Evolutionary conservation across 2,797 vertebrate species (phyloP).

Genomic region (Phoebastria nigripes): DNA sequence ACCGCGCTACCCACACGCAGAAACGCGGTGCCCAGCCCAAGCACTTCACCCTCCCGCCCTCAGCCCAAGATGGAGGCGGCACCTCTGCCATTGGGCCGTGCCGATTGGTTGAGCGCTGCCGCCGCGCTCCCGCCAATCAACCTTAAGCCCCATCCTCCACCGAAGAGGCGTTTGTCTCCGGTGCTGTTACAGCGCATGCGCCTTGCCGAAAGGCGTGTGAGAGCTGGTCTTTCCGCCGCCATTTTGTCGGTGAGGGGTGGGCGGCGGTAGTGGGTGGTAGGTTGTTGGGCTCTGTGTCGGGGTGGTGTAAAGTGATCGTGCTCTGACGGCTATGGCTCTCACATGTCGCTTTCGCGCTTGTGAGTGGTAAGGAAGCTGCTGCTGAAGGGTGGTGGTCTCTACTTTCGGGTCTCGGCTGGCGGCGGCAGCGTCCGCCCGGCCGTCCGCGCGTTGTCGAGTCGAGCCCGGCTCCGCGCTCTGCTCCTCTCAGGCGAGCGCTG

Average conservation of each 20-base stretch:
- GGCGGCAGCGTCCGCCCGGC: accelerated
- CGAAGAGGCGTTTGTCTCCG: accelerated
- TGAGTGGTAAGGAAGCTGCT: not conserved
- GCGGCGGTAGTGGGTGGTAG: accelerated
- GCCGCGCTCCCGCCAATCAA: not conserved
- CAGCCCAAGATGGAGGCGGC: not conserved
- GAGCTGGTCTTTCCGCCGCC: accelerated
- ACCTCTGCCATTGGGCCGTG: accelerated
- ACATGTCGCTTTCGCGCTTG: accelerated
- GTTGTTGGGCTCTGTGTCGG: accelerated
- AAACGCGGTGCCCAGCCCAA: accelerated
- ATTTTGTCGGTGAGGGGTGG: not conserved
- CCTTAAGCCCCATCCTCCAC: accelerated
- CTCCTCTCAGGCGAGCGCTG: not conserved
- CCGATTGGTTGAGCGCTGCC: accelerated
- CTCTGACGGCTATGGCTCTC: accelerated
- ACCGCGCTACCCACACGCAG: accelerated
- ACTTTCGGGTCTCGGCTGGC: accelerated
- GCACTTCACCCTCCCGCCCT: not conserved
- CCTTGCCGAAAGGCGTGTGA: accelerated
- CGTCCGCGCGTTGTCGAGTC: accelerated
- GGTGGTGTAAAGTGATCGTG: accelerated
- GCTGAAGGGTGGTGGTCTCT: not conserved
- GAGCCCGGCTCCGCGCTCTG: accelerated
- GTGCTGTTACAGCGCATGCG: accelerated